These are phyloP conservation scores for Acinonyx jubatus DNA, from an alignment of 2,113 vertebrate species.

Conservation along the genomic window DNA sequence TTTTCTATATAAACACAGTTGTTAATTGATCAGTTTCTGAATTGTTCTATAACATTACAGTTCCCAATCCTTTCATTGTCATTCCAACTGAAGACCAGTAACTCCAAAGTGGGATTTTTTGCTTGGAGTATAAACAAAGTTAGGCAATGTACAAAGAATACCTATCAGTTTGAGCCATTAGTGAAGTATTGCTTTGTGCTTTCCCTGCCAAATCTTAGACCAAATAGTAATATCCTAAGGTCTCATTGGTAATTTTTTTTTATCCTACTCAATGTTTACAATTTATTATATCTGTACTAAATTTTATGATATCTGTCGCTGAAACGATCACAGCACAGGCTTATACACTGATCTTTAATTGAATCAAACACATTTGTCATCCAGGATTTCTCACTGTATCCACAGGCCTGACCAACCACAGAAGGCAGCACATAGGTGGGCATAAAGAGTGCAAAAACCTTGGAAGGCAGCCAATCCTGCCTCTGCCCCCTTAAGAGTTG, in stretches of 20 bases:
- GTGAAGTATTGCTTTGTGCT: background rate
- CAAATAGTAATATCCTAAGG: background rate
- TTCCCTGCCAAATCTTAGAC: constrained; percentile 17
- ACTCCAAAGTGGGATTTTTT: background rate
- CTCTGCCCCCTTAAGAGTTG: background rate
- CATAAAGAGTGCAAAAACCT: background rate
- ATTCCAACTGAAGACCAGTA: background rate
- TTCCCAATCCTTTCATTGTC: background rate
- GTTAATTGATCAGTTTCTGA: background rate
- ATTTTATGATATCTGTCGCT: background rate
- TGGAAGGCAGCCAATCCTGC: background rate
- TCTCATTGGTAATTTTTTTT: background rate
- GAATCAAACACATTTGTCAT: background rate
- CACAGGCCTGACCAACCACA: background rate
- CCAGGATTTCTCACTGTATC: background rate
- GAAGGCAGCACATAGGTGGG: background rate
- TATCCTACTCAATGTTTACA: background rate
- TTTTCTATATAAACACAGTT: background rate
- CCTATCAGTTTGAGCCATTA: background rate
- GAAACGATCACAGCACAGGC: background rate
- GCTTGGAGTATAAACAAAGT: background rate
- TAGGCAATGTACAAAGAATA: background rate
- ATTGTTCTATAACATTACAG: background rate
- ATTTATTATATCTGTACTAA: background rate
- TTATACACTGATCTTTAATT: background rate